Percentiles rank a stretch among this genome's conserved stretches.
Conservation (phyloP, 2,113 vertebrate species). For the Hypocryptadius cinnamomeus region DNA sequence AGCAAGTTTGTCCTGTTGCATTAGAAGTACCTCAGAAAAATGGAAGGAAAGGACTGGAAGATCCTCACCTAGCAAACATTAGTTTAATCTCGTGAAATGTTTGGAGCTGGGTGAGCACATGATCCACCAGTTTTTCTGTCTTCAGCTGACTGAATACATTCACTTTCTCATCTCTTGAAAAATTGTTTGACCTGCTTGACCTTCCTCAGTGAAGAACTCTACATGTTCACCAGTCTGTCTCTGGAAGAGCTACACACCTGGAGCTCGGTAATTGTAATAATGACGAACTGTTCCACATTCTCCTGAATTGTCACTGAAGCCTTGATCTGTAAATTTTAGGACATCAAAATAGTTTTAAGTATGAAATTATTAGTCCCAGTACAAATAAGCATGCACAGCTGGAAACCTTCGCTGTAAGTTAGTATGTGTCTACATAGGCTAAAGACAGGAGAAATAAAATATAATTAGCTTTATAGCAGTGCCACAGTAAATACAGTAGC, state of each 20-base stretch:
- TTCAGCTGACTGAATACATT: neutral
- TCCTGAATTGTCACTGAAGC: neutral
- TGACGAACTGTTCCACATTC: neutral
- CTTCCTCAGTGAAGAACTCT: neutral
- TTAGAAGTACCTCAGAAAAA: neutral
- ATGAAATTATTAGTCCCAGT: neutral
- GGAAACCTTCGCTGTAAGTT: neutral
- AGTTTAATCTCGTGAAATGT: neutral
- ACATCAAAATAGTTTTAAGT: neutral
- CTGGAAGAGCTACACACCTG: neutral
- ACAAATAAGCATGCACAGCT: neutral
- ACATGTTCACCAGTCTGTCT: neutral
- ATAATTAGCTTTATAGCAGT: neutral
- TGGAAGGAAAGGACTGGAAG: neutral
- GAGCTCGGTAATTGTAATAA: neutral
- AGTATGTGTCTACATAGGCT: neutral
- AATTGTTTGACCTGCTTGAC: neutral
- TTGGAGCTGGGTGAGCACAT: neutral
- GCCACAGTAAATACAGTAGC: neutral
- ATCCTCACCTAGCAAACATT: accelerated
- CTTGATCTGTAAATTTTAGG: neutral
- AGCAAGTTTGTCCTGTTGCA: neutral
- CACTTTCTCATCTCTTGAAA: neutral
- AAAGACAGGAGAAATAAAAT: neutral
- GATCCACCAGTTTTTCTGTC: neutral